Evolutionary conservation across 2,113 vertebrate genomes (phyloP).

Genomic region (Catharus minimus): DNA sequence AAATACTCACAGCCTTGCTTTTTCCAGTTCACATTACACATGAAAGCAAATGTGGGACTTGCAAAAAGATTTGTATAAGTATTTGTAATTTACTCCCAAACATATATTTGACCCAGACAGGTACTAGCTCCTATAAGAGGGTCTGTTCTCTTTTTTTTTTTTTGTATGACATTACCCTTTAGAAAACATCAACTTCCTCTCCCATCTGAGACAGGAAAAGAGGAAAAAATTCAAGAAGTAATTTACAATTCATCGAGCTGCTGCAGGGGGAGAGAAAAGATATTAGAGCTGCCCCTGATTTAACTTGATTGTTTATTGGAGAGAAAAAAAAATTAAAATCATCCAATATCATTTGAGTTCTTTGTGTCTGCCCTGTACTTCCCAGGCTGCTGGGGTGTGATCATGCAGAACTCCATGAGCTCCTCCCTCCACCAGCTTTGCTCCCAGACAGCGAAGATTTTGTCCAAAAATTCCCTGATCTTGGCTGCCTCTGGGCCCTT

Average conservation of each 20-base stretch:
- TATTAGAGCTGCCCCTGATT: background rate
- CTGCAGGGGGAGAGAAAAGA: accelerated
- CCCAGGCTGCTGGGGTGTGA: background rate
- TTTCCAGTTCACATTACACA: background rate
- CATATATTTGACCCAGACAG: background rate
- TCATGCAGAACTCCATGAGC: background rate
- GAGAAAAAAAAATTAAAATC: background rate
- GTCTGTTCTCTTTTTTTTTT: background rate
- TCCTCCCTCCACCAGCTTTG: background rate
- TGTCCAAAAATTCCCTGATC: background rate
- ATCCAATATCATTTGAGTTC: background rate
- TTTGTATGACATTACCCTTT: background rate
- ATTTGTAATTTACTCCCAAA: background rate
- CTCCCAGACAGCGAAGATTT: background rate
- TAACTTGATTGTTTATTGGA: background rate
- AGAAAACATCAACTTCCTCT: background rate
- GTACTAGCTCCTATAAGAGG: background rate
- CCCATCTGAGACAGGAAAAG: background rate
- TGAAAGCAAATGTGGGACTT: background rate
- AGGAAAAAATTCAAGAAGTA: background rate
- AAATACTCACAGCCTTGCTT: background rate
- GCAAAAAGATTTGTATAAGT: background rate
- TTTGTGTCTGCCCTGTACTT: background rate
- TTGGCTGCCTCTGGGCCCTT: background rate
- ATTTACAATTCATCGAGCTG: background rate